Percentiles rank a stretch among this genome's conserved stretches.
Conservation (phyloP, 1,140 invertebrate genomes). For the Drosophila lacteicornis region DNA sequence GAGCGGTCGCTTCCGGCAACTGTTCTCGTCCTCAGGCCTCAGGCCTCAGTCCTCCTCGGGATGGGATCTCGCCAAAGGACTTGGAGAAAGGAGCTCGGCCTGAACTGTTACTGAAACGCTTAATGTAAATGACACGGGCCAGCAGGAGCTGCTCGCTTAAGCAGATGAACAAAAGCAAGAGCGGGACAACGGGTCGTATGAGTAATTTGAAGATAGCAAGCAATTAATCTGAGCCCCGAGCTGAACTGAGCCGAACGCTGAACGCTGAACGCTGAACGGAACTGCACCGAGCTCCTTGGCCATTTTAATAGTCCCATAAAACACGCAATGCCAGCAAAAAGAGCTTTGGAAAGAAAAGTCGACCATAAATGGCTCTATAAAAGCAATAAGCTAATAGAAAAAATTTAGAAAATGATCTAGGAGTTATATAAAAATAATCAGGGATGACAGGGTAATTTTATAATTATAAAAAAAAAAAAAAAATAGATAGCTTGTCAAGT, state of each 20-base stretch:
- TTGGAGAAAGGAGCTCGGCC: constrained; percentile 7
- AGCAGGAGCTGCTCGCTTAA: constrained; percentile 35
- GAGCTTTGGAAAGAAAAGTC: background rate
- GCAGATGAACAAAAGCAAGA: constrained; percentile 22
- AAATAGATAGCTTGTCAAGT: too few relatives aligned
- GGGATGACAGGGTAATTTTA: too few relatives aligned
- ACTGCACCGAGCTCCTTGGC: constrained; percentile 23
- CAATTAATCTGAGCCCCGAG: constrained; percentile 69
- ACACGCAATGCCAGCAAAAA: constrained; percentile 55
- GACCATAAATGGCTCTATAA: background rate
- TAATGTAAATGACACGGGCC: constrained; percentile 57
- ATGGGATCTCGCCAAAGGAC: constrained; percentile 16
- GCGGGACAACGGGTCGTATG: constrained; percentile 65
- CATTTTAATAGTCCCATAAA: constrained; percentile 78
- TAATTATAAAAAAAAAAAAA: too few relatives aligned
- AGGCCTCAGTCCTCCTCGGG: too few relatives aligned
- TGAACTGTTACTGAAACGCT: constrained; percentile 45
- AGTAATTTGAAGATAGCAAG: constrained; percentile 74
- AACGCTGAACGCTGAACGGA: constrained; percentile 1
- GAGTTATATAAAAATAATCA: too few relatives aligned
- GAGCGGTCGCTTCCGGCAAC: constrained; percentile 64
- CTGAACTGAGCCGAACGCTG: constrained; percentile 18
- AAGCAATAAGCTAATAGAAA: background rate
- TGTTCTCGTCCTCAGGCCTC: background rate
- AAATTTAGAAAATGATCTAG: background rate